Evolutionary conservation across 2,113 vertebrate species (phyloP).

Genomic region (Tetrax tetrax): DNA sequence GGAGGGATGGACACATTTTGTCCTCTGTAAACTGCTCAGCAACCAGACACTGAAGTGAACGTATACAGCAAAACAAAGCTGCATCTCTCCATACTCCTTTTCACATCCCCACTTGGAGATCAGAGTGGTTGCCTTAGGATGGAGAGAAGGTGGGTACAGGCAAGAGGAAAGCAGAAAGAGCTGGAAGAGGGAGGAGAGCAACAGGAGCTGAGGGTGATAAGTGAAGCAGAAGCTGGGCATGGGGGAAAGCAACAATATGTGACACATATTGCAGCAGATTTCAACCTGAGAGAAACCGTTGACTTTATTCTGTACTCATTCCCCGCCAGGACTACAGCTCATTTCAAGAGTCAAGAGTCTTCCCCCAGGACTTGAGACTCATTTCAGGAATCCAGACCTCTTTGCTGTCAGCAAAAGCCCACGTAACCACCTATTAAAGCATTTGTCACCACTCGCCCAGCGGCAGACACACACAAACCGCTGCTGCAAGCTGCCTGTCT

Average conservation of each 20-base stretch:
- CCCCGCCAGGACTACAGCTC: not conserved
- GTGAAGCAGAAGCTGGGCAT: not conserved
- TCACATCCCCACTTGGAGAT: not conserved
- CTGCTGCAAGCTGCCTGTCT: not conserved
- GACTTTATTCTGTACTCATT: not conserved
- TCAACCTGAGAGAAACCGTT: not conserved
- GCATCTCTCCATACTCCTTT: not conserved
- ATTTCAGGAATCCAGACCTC: conserved; percentile 33
- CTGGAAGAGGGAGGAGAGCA: not conserved
- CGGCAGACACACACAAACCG: not conserved
- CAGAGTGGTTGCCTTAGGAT: not conserved
- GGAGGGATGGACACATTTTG: not conserved
- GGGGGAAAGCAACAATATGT: not conserved
- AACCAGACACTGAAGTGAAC: not conserved
- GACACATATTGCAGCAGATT: not conserved
- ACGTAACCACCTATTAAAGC: not conserved
- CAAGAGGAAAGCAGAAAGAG: not conserved
- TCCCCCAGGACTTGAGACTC: not conserved
- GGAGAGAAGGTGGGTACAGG: not conserved
- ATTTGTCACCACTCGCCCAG: not conserved
- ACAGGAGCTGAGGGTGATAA: not conserved
- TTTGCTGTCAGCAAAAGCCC: not conserved
- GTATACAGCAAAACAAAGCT: not conserved
- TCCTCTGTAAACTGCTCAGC: not conserved
- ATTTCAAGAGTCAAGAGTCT: conserved; percentile 32